Base-by-base conservation (phyloP, 2,797 vertebrate species). In the Etheostoma nigrum region DNA sequence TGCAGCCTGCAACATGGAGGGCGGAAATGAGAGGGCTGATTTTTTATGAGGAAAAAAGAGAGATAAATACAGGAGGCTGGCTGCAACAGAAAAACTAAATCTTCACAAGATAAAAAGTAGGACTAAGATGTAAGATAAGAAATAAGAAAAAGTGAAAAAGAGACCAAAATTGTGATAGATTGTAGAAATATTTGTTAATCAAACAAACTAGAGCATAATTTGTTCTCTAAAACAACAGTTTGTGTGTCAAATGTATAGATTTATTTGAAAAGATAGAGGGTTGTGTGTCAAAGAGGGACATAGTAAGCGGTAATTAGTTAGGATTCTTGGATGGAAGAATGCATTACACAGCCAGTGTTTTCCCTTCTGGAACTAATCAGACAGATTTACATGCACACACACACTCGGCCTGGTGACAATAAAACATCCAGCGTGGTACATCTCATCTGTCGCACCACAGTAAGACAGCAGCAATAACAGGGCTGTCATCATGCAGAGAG, bases 321-420 rank as follows among this genome's bases (percentile, higher is more conserved):
- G 49, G 52, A 68, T 78, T 70, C 59, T 59, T 49, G 63, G 67
- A 81, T 74, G 67, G 23, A 70, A 36, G 63, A 53, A 57, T 33
- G 47, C 40, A 2, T 71, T 40, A 27, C 27, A 4, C 42, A n/a
- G 52, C 70, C 65, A 64, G 49, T 80, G 72, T 83, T 80, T 60
- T 76, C 48, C 21, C 53, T 47, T 76, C 67, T 87, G 67, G 79
- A 79, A 54, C 62, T 69, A 78, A 85, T 85, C 63, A 76, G 78
- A 73, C 66, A 82, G 76, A 88, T 85, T 80, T 72, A 84, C 53
- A 83, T 54, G 14, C 71, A 47, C 2, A 83, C 61, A 19, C 71
- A 47, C 2, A 9, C 72, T 63, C 63, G 1, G 57, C 61, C 76
- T 48, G 18, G 18, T 72, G 62, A 77, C 63, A 60, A 72, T 77